Evolutionary conservation across 2,888 invertebrate genomes (phyloP).

Genomic region (Parapristionchus giblindavisi): DNA sequence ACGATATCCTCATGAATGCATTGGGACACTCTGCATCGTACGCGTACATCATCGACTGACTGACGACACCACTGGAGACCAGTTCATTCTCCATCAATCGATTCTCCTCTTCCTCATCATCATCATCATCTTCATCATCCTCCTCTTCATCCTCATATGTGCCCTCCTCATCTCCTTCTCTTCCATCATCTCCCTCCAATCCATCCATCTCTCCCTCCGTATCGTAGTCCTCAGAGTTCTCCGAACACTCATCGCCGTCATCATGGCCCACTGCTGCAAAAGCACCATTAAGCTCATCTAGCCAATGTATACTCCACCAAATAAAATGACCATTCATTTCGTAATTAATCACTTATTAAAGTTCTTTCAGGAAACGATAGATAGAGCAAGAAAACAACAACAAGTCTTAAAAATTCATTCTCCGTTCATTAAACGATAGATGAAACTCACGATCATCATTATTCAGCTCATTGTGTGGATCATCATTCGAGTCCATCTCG

Average conservation of each 20-base stretch:
- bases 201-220: no score
- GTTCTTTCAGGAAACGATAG: no score
- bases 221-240: no score
- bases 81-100: no score
- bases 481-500: slow-evolving; percentile 6
- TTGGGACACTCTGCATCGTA: background rate
- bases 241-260: no score
- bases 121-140: slow-evolving; percentile 32
- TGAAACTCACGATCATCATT: slow-evolving; percentile 17
- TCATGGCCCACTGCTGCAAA: no score
- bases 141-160: slow-evolving; percentile 33
- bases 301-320: no score
- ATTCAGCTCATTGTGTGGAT: slow-evolving; percentile 21
- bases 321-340: no score
- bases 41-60: background rate
- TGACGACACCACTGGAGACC: no score
- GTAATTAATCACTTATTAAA: no score
- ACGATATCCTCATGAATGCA: background rate
- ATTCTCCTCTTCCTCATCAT: slow-evolving; percentile 23
- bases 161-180: slow-evolving; percentile 10
- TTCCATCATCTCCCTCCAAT: background rate
- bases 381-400: no score
- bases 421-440: background rate
- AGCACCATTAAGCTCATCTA: no score
- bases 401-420: background rate